A percentile compares a stretch with the other conserved stretches of the same genome.
Conservation (phyloP, 2,797 vertebrate genomes). For the Rhincodon typus region DNA sequence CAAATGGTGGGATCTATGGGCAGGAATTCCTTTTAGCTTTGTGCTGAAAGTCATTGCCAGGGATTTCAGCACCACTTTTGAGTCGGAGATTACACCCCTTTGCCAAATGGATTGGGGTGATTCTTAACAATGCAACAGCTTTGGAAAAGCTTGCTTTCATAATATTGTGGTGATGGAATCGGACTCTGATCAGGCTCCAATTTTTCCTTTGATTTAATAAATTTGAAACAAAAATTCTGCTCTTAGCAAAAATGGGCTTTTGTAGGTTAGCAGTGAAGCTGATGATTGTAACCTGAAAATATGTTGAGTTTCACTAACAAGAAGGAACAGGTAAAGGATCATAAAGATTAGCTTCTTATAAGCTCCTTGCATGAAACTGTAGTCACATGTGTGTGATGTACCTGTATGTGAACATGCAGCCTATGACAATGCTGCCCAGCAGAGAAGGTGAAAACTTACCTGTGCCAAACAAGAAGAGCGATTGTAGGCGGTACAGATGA, state of each 20-base stretch:
- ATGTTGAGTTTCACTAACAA: neutral
- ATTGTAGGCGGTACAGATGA: neutral
- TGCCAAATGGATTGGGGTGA: neutral
- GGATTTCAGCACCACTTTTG: neutral
- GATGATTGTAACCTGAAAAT: neutral
- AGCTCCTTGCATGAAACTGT: neutral
- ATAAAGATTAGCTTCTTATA: neutral
- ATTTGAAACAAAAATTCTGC: neutral
- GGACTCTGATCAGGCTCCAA: neutral
- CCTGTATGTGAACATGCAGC: neutral
- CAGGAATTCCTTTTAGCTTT: neutral
- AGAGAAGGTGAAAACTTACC: neutral
- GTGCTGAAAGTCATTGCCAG: neutral
- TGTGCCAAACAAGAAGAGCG: neutral
- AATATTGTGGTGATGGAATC: neutral
- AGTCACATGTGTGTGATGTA: neutral
- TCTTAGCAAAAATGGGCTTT: neutral
- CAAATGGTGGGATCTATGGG: neutral
- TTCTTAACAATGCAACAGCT: neutral
- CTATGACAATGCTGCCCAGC: neutral
- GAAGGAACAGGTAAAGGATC: neutral
- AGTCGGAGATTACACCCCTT: neutral
- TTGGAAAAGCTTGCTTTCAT: neutral
- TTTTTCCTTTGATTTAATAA: neutral
- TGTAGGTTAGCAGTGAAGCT: neutral